phyloP scores from a whole-genome alignment of 2,797 vertebrate species.

The Diceros bicornis region DNA sequence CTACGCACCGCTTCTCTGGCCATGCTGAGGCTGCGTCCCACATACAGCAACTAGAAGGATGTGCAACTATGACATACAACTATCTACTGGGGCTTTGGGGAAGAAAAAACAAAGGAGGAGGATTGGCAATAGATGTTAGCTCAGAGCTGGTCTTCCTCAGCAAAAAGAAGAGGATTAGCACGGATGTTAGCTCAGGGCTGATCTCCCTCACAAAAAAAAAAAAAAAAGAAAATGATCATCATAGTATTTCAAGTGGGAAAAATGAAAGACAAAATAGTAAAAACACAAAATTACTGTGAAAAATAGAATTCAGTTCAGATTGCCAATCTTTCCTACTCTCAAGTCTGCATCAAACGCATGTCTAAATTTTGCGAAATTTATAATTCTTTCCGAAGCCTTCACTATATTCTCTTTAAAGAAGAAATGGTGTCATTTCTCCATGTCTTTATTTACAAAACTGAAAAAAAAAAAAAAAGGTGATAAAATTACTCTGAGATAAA shows the following conservation, averaged over 20 bases:
- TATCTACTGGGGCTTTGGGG: too few species aligned
- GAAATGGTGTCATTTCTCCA: not conserved
- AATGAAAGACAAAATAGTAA: conserved; percentile 27
- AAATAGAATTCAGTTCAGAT: not conserved
- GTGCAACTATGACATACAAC: too few species aligned
- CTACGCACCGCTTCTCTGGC: too few species aligned
- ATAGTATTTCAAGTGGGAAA: not conserved
- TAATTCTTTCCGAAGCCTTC: not conserved
- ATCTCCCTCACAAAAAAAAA: too few species aligned
- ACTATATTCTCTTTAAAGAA: not conserved
- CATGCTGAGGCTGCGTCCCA: too few species aligned
- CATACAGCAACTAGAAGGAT: too few species aligned
- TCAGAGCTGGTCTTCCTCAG: too few species aligned
- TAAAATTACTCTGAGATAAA: conserved; percentile 38
- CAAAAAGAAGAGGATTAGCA: too few species aligned
- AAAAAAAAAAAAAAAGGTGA: not conserved
- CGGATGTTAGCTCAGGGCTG: too few species aligned
- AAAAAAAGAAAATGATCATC: too few species aligned
- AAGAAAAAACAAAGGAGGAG: too few species aligned
- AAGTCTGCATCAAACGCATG: not conserved
- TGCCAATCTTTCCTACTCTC: not conserved
- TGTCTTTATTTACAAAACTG: not conserved
- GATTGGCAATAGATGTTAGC: too few species aligned
- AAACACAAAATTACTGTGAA: not conserved
- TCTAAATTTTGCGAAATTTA: conserved; percentile 4